Evolutionary conservation across 2,888 invertebrate genomes (phyloP).

Genomic region (Miltochrista miniata): DNA sequence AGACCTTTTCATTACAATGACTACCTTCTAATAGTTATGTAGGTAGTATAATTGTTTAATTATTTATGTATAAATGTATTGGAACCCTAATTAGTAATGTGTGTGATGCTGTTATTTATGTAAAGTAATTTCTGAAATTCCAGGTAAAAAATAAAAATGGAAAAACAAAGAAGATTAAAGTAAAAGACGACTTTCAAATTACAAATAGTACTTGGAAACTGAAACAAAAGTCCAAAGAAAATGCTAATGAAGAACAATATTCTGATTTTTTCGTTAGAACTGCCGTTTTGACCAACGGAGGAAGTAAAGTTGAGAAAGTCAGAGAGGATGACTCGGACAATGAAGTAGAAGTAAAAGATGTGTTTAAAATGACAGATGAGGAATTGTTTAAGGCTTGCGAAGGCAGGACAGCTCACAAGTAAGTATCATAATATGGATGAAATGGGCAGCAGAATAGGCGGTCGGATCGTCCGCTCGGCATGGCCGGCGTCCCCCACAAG

Average conservation of each 20-base stretch:
- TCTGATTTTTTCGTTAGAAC: constrained; percentile 67
- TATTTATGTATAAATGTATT: too few relatives aligned
- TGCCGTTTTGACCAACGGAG: constrained; percentile 62
- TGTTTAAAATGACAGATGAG: constrained; percentile 86
- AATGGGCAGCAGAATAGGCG: too few relatives aligned
- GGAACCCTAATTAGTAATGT: too few relatives aligned
- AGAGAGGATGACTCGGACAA: constrained; percentile 52
- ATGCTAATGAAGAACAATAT: constrained; percentile 53
- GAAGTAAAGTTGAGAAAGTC: constrained; percentile 52
- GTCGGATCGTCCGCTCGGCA: too few relatives aligned
- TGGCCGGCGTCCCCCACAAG: too few relatives aligned
- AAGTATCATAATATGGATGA: constrained; percentile 50
- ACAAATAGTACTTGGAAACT: constrained; percentile 71
- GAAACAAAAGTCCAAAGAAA: constrained; percentile 49
- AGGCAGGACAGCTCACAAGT: constrained; percentile 94
- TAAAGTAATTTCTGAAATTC: too few relatives aligned
- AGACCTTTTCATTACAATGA: too few relatives aligned
- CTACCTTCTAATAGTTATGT: too few relatives aligned
- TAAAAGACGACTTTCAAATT: constrained; percentile 57
- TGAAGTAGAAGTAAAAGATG: constrained; percentile 48
- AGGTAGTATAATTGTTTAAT: too few relatives aligned
- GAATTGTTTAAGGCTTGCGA: constrained; percentile 91
- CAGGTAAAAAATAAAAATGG: constrained; percentile 72
- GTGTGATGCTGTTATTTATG: too few relatives aligned
- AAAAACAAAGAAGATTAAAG: constrained; percentile 70